Evolutionary conservation across 2,113 vertebrate species (phyloP).

Genomic region (Colinus virginianus): DNA sequence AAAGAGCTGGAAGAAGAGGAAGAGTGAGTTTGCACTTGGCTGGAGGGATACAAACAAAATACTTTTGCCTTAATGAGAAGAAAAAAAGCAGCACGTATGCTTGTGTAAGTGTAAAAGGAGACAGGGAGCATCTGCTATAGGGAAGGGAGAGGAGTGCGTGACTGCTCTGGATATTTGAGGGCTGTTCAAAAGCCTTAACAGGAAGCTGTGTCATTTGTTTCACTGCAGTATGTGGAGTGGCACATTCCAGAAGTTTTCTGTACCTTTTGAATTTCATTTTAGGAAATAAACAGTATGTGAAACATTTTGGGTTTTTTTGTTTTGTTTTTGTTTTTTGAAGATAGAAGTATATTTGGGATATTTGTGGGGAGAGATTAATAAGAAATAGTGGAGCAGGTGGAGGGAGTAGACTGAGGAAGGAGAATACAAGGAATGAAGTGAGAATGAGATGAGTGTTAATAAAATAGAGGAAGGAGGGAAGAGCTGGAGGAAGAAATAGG

Average conservation of each 20-base stretch:
- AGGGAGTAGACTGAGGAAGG: background rate
- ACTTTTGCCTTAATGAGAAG: background rate
- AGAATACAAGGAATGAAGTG: background rate
- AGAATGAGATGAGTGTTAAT: background rate
- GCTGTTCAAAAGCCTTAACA: conserved; percentile 1
- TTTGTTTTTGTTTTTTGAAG: background rate
- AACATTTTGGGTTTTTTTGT: background rate
- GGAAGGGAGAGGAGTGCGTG: conserved; percentile 13
- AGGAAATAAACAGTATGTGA: background rate
- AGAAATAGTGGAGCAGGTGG: background rate
- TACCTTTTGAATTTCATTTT: conserved; percentile 17
- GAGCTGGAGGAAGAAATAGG: background rate
- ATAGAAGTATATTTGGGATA: background rate
- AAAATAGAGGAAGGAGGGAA: background rate
- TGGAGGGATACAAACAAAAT: background rate
- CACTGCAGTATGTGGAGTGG: background rate
- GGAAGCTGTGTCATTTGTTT: conserved; percentile 19
- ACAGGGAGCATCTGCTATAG: background rate
- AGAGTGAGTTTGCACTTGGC: background rate
- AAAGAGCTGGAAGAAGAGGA: too few species aligned
- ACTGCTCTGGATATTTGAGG: background rate
- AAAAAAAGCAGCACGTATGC: background rate
- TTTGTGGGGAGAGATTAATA: background rate
- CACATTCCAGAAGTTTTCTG: background rate
- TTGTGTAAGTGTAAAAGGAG: conserved; percentile 30